Conservation (phyloP, 1,140 invertebrate genomes). For the Bombus cullumanus region DNA sequence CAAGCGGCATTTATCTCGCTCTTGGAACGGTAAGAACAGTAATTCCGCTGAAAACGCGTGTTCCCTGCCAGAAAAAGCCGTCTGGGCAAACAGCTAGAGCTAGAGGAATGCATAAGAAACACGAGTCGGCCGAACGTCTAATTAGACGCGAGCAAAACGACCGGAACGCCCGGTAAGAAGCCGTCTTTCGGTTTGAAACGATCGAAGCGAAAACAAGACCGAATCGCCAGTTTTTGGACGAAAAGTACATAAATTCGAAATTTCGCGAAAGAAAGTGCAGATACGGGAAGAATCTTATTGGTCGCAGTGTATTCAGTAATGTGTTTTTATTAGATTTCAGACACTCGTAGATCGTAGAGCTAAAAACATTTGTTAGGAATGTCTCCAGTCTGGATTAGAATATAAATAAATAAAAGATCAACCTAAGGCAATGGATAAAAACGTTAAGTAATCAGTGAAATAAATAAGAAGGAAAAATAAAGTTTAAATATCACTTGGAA, state of each 20-base stretch:
- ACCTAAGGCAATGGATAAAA: too few species aligned
- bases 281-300: not conserved
- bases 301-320: too few species aligned
- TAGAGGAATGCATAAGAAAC: conserved; percentile 21
- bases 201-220: not conserved
- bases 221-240: not conserved
- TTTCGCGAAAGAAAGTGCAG: not conserved
- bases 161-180: not conserved
- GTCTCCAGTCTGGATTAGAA: too few species aligned
- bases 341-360: too few species aligned
- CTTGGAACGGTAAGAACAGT: conserved; percentile 19
- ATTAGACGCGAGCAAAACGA: conserved; percentile 17
- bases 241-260: not conserved
- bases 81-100: conserved; percentile 31
- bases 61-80: conserved; percentile 7
- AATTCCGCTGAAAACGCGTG: conserved; percentile 40
- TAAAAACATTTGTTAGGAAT: too few species aligned
- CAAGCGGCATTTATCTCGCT: conserved; percentile 47
- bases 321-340: too few species aligned
- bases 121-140: conserved; percentile 10
- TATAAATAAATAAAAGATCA: too few species aligned
- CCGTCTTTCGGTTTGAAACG: not conserved
- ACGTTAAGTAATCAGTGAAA: too few species aligned
- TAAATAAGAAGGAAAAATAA: too few species aligned
- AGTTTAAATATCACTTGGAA: too few species aligned